Evolutionary conservation across 23 tunicate species (phyloP).

Genomic region (Halocynthia aurantium): DNA sequence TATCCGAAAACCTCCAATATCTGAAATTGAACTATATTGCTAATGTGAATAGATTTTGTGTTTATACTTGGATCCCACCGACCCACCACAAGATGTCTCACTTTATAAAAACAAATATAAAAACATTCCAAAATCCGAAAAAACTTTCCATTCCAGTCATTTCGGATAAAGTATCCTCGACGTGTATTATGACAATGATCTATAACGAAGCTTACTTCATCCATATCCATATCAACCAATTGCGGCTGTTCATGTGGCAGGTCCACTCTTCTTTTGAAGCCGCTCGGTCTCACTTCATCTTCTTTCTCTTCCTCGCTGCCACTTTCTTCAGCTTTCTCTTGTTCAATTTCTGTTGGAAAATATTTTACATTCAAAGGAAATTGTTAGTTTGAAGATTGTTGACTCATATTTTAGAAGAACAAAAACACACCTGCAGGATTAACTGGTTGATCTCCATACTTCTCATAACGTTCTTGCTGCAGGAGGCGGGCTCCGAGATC

Average conservation of each 20-base stretch:
- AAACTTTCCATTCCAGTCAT: too few relatives aligned
- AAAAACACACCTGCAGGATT: too few relatives aligned
- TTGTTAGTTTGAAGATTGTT: background rate
- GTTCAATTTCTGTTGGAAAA: background rate
- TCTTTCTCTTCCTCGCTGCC: constrained; percentile 30
- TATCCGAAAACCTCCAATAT: too few relatives aligned
- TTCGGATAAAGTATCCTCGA: too few relatives aligned
- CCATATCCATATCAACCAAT: constrained; percentile 95
- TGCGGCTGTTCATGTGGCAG: constrained; percentile 65
- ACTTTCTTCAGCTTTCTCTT: constrained; percentile 17
- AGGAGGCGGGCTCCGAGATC: constrained; percentile 83
- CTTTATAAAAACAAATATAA: too few relatives aligned
- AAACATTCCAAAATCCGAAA: too few relatives aligned
- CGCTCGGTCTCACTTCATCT: constrained; percentile 12
- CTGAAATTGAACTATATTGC: too few relatives aligned
- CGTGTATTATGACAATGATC: background rate
- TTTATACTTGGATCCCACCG: too few relatives aligned
- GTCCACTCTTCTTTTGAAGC: background rate
- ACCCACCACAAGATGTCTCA: too few relatives aligned
- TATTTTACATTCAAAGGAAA: background rate
- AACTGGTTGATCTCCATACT: constrained; percentile 70
- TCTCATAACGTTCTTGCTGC: constrained; percentile 86
- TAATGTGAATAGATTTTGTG: too few relatives aligned
- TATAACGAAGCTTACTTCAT: constrained; percentile 44
- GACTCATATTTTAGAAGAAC: too few relatives aligned